Evolutionary conservation across 2,888 invertebrate genomes (phyloP).

Genomic region (Nasonovia ribisnigri): DNA sequence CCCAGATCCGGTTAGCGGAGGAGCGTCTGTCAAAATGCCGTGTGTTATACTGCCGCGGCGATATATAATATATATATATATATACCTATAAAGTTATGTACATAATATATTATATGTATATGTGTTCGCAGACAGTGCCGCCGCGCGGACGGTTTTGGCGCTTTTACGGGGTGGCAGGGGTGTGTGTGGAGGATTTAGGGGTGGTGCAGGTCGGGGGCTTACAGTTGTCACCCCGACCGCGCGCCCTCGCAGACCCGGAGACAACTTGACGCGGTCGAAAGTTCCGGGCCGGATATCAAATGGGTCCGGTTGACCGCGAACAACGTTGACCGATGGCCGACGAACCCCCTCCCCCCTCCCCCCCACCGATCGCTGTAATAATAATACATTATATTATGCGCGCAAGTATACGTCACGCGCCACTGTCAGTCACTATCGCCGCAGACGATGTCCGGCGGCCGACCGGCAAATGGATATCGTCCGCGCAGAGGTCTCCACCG

Average conservation of each 20-base stretch:
- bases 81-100: background rate
- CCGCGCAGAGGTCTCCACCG: background rate
- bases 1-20: conserved; percentile 23
- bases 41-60: background rate
- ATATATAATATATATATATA: background rate
- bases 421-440: background rate
- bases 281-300: conserved; percentile 45
- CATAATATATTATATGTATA: background rate
- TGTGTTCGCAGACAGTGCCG: background rate
- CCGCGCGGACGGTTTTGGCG: background rate
- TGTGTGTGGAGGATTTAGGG: background rate
- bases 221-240: background rate
- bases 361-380: background rate
- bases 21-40: conserved; percentile 35
- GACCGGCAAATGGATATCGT: background rate
- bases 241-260: background rate
- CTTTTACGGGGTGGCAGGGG: background rate
- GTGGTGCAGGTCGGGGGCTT: background rate
- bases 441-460: background rate
- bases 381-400: background rate
- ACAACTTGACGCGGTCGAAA: conserved; percentile 39
- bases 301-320: conserved; percentile 38
- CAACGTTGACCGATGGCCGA: conserved; percentile 45
- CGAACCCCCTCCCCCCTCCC: background rate
- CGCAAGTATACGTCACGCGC: background rate